Conservation (phyloP, 2,797 vertebrate genomes). For the Pipistrellus kuhlii region DNA sequence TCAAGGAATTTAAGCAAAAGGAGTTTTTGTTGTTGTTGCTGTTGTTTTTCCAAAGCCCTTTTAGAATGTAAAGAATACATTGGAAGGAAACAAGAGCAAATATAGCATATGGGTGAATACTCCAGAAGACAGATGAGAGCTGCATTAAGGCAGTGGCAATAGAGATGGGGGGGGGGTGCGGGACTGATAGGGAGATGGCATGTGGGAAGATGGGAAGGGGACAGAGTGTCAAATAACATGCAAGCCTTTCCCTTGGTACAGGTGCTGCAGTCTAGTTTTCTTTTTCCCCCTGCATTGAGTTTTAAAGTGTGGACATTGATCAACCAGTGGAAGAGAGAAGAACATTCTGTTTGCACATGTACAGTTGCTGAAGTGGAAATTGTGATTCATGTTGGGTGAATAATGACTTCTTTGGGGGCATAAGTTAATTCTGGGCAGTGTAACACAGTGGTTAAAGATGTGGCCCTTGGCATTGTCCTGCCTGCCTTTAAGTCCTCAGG, state of each 20-base stretch:
- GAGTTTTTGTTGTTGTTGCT: no score
- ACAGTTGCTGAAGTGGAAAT: background rate
- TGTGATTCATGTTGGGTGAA: background rate
- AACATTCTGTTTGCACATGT: background rate
- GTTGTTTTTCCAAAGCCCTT: background rate
- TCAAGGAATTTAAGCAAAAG: constrained; percentile 37
- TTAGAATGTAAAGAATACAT: background rate
- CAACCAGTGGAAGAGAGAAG: background rate
- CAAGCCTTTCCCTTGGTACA: background rate
- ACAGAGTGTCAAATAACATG: background rate
- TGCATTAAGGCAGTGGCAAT: background rate
- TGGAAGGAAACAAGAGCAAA: background rate
- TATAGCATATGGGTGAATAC: background rate
- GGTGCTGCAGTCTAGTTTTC: background rate
- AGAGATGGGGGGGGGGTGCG: background rate
- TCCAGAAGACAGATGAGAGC: background rate
- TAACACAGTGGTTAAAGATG: background rate
- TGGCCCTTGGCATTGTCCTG: background rate
- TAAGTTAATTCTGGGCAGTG: background rate
- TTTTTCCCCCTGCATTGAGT: background rate
- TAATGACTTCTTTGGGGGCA: background rate
- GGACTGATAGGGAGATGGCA: background rate
- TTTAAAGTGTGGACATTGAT: background rate
- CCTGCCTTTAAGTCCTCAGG: background rate
- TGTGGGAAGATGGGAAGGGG: background rate